Evolutionary conservation across 2,888 invertebrate species (phyloP), one percentile per base, ranked within the genome.

Genomic region (Listrodromus nycthemerus): DNA sequence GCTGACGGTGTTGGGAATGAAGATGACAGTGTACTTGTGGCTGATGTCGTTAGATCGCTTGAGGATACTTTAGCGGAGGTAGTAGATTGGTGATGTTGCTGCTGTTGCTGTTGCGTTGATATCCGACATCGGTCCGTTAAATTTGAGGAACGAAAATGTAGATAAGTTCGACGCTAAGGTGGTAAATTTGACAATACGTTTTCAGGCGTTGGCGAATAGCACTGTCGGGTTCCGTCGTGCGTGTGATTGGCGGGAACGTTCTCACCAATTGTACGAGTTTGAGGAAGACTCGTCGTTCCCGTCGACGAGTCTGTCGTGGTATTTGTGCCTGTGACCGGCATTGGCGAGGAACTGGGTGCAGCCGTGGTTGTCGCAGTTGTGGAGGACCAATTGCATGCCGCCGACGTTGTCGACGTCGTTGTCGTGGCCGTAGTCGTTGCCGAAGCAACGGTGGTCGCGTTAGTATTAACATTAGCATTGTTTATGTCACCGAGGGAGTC

Each of bases 181-280:
- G 93, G 93, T 76, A 93, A 87, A 85, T 92, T 91, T 50, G 93
- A 91, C 80, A 92, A 82, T 87, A 92, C 89, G 71, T 91, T 92
- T 80, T 93, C 93, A 16, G 93, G 91, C 52, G 92, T 91, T 21
- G 91, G 89, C 50, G 91, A 88, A 33, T 85, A 86, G 10, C 89
- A 91, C 82, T 87, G 90, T 66, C 89, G 83, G n/a, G 82, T 85
- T 87, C 66, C 78, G 81, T 87, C 91, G 85, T 80, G 89, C 75
- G 67, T 88, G 77, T 81, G 89, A 80, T 66, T 86, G 75, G 78
- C 70, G 3, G 75, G 65, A 30, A 76, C 30, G 4, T 82, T 70
- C 16, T 83, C 80, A 8, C 19, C 27, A 37, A 24, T 85, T 8
- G 87, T 85, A 70, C 86, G 88, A 30, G 85, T 86, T 13, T 87